Conservation (phyloP, 2,888 invertebrate species). For the Alviniconcha strummeri region DNA sequence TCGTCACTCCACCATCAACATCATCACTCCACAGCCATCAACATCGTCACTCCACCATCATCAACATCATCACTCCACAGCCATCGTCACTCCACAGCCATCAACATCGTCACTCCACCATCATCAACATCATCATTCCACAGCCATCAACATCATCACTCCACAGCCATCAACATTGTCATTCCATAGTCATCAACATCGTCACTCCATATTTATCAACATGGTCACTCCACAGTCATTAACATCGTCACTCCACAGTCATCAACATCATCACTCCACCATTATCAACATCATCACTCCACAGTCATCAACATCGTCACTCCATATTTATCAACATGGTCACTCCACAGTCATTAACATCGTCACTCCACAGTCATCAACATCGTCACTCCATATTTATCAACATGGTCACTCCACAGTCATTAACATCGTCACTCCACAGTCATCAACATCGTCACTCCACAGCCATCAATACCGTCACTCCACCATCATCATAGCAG, state of each 20-base stretch:
- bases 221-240: not conserved
- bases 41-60: not conserved
- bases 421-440: not conserved
- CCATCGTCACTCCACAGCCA: not conserved
- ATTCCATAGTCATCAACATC: not conserved
- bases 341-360: not conserved
- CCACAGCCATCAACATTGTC: not conserved
- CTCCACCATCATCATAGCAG: not conserved
- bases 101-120: not conserved
- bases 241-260: not conserved
- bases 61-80: not conserved
- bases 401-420: not conserved
- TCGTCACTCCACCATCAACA: not conserved
- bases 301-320: not conserved
- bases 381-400: not conserved
- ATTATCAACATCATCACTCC: not conserved
- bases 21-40: not conserved
- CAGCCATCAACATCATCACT: not conserved
- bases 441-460: not conserved
- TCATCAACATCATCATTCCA: not conserved
- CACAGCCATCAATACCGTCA: not conserved
- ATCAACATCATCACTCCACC: not conserved
- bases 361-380: not conserved
- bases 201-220: not conserved
- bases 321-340: not conserved